Percentiles rank a stretch among this genome's conserved stretches.
phyloP scores from a whole-genome alignment of 2,797 vertebrate genomes.

The Glossophaga mutica region DNA sequence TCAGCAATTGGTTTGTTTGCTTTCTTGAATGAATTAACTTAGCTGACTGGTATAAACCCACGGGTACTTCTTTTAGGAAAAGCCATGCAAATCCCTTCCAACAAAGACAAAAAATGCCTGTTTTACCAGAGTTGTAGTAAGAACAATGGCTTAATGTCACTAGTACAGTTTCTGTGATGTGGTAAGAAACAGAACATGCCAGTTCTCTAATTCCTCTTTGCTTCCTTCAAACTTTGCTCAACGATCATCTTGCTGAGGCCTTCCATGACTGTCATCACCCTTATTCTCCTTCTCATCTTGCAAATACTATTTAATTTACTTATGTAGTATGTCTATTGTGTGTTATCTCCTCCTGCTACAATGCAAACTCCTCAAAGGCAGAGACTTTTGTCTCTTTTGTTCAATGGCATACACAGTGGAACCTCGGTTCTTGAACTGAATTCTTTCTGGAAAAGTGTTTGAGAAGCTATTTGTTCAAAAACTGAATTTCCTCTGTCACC shows the following conservation, averaged over 20 bases:
- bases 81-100: neutral
- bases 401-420: neutral
- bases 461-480: neutral
- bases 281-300: neutral
- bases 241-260: neutral
- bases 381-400: neutral
- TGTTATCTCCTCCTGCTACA: neutral
- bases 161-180: neutral
- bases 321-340: neutral
- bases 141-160: neutral
- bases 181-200: neutral
- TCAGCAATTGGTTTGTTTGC: neutral
- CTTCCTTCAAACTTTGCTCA: neutral
- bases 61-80: slow-evolving; percentile 6
- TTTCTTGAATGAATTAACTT: slow-evolving; percentile 10
- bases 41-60: neutral
- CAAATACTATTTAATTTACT: neutral
- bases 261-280: neutral
- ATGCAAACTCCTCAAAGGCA: neutral
- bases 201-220: neutral
- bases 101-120: neutral
- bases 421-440: neutral
- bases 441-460: neutral
- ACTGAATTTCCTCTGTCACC: neutral
- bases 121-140: neutral